Evolutionary conservation across 2,113 vertebrate genomes (phyloP).

Genomic region (Eidolon helvum): DNA sequence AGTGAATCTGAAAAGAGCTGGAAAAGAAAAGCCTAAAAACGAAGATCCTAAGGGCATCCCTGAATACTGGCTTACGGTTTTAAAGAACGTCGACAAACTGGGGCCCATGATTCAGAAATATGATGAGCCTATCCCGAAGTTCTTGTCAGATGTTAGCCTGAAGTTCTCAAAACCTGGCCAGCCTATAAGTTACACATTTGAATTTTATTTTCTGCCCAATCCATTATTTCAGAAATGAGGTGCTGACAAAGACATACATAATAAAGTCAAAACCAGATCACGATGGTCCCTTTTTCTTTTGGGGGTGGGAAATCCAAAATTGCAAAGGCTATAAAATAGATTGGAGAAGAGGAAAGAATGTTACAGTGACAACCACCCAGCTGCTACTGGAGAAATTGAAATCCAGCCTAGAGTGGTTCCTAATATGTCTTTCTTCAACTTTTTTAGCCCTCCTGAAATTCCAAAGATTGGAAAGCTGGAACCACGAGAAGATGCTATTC

Average conservation of each 20-base stretch:
- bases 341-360: conserved; percentile 96
- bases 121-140: conserved; percentile 95
- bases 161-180: conserved; percentile 95
- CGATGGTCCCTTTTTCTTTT: conserved; percentile 94
- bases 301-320: conserved; percentile 96
- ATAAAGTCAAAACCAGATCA: conserved; percentile 96
- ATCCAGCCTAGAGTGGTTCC: conserved; percentile 82
- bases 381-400: conserved; percentile 90
- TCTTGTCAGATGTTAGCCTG: conserved; percentile 96
- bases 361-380: conserved; percentile 92
- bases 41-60: conserved; percentile 97
- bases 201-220: conserved; percentile 95
- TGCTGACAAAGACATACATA: conserved; percentile 93
- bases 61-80: conserved; percentile 96
- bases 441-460: conserved; percentile 95
- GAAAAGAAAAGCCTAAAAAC: conserved; percentile 46
- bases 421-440: conserved; percentile 96
- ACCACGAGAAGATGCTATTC: conserved; percentile 62
- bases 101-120: conserved; percentile 96
- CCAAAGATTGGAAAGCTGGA: conserved; percentile 26
- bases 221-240: conserved; percentile 96
- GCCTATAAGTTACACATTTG: conserved; percentile 96
- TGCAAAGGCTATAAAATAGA: conserved; percentile 95
- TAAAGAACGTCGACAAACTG: conserved; percentile 96
- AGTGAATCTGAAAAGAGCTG: conserved; percentile 56